Evolutionary conservation across 1,140 invertebrate species (phyloP), one percentile per base, ranked within the genome.

Genomic region (Leucophenga varia): DNA sequence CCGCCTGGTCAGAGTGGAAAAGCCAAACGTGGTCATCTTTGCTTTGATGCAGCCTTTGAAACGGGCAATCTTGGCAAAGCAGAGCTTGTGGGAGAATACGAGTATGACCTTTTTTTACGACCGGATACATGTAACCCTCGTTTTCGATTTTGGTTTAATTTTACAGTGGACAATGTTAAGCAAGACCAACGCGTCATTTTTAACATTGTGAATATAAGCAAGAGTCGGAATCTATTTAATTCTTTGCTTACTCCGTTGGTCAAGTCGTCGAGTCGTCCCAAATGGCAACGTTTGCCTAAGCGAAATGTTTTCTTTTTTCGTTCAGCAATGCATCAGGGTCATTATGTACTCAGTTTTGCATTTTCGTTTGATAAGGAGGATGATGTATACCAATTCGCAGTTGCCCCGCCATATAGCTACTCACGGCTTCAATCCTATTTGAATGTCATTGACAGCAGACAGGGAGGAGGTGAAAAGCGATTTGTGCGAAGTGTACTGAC

Each of bases 31-130:
- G 96, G 96, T 6, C 94, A 98, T 74, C 79, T 98, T 1, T 95
- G 95, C 59, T 98, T 99, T 77, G 95, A 99, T 78, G 95, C 96
- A 9, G 88, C 92, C 3, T 99, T 96, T 76, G 96, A 98, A 78
- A 93, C 92, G 50, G 96, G 96, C 6, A 98, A 98, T 79, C 80
- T 99, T 12, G 96, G 96, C 3, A 81, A 93, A 38, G 94, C 97
- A 3, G 95, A 98, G 71, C 85, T 95, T 48, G 84, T 98, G 49
- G 91, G 89, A 1, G 94, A 97, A 64, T 89, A 87, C 71, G 95
- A 98, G 74, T 98, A 98, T 77, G 96, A 98, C 77, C 80, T 99
- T 7, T 98, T 91, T 78, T 87, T 99, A 30, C 79, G 96, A 37
- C 95, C 96, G 0, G 96, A 98, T 75, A 97, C 95, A 0, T 97